phyloP scores from a whole-genome alignment of 2,888 invertebrate genomes.

The Drosophila paucipuncta region DNA sequence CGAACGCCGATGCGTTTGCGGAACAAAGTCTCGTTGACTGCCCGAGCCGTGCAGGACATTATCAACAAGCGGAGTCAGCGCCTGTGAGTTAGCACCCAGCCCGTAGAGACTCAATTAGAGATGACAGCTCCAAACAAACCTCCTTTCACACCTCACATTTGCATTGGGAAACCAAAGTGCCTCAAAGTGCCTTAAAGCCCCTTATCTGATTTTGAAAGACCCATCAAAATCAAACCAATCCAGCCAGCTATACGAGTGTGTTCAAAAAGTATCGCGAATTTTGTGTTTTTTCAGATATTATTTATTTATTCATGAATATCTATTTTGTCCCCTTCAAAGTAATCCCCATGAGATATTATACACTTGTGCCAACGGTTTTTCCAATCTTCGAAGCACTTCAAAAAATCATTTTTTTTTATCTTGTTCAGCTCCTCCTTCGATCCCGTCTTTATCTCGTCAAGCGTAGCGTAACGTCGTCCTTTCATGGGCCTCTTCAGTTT shows the following conservation, averaged over 20 bases:
- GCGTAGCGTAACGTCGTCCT: too few relatives aligned
- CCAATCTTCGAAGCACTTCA: too few relatives aligned
- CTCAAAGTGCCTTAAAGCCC: background rate
- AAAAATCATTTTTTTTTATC: too few relatives aligned
- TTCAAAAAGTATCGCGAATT: too few relatives aligned
- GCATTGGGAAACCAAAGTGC: background rate
- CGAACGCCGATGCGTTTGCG: constrained; percentile 80
- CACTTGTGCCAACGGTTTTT: too few relatives aligned
- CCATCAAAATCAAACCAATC: background rate
- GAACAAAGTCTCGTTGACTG: constrained; percentile 78
- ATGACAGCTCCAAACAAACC: background rate
- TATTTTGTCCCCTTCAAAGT: too few relatives aligned
- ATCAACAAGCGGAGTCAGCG: constrained; percentile 70
- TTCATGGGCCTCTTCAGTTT: too few relatives aligned
- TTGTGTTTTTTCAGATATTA: too few relatives aligned
- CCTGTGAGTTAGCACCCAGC: constrained; percentile 68
- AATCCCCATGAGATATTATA: too few relatives aligned
- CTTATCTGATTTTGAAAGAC: background rate
- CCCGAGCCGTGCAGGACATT: constrained; percentile 80
- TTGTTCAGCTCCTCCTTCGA: too few relatives aligned
- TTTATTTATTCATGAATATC: too few relatives aligned
- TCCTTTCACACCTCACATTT: background rate
- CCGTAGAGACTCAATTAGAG: background rate
- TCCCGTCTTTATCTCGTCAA: too few relatives aligned
- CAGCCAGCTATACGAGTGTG: background rate